These are phyloP conservation scores for Phymastichus coffea DNA, from an alignment of 1,140 invertebrate species.

Conservation along the genomic window DNA sequence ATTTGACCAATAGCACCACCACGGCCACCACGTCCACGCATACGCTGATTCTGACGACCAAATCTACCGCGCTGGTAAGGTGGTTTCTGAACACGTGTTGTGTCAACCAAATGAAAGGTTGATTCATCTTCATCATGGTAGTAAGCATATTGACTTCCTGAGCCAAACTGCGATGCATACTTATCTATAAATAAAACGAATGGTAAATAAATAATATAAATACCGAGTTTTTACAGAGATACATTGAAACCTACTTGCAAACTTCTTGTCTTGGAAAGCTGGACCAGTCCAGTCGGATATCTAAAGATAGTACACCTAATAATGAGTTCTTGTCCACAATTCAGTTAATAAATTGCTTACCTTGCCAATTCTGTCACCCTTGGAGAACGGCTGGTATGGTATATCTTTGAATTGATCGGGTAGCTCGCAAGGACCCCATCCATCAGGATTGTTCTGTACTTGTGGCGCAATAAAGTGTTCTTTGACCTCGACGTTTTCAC, in stretches of 20 bases:
- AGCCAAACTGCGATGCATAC: constrained; percentile 93
- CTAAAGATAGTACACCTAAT: constrained; percentile 51
- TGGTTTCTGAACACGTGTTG: constrained; percentile 85
- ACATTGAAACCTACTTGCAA: constrained; percentile 74
- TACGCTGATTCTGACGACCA: constrained; percentile 72
- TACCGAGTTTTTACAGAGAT: not conserved
- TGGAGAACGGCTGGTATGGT: constrained; percentile 97
- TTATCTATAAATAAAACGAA: constrained; percentile 70
- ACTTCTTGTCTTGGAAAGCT: constrained; percentile 93
- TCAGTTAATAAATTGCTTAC: constrained; percentile 50
- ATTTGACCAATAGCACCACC: constrained; percentile 71
- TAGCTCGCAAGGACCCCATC: constrained; percentile 94
- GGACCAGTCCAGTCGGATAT: constrained; percentile 97
- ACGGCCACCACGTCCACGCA: constrained; percentile 73
- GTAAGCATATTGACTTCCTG: constrained; percentile 93
- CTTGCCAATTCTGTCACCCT: constrained; percentile 94
- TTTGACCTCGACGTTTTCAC: constrained; percentile 61
- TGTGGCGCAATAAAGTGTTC: constrained; percentile 71
- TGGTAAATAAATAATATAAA: not conserved
- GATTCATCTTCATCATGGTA: constrained; percentile 98
- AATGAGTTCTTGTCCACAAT: too few relatives aligned
- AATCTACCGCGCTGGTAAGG: constrained; percentile 87
- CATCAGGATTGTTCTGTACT: constrained; percentile 85
- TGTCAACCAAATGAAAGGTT: constrained; percentile 97
- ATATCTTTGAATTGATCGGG: constrained; percentile 96